Evolutionary conservation across 2,113 vertebrate genomes (phyloP), one percentile per base, ranked within the genome.

Genomic region (Hydrolagus affinis): DNA sequence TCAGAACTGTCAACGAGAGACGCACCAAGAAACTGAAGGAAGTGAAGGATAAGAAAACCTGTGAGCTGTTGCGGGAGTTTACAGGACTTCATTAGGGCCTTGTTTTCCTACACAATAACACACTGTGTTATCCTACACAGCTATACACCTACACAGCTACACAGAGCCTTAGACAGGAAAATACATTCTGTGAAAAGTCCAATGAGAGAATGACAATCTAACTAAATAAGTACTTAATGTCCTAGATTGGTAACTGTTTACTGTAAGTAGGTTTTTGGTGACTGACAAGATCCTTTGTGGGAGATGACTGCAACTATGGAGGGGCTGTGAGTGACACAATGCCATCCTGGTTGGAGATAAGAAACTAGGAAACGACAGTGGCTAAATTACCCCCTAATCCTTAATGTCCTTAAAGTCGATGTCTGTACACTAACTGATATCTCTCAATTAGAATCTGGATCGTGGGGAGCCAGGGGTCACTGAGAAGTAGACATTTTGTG

Each of bases 1-100:
- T 98, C 88, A 96, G 95, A 0, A 86, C 91, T 0, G 95, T 96
- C 7, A 97, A 94, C 86, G 59, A 92, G 59, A 94, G 96, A 0
- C 94, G 97, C 0, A 90, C 98, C 23, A 93, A 96, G 71, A 98
- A 97, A 87, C 95, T 99, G 62, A 94, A 92, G 0, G 98, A 99
- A 86, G 94, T 99, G 90, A 90, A 96, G 90, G 94, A 95, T 83
- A 98, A 97, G 91, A 98, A 97, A 91, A 97, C 97, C 17, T 99
- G 98, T 25, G 96, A 99, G 78, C 94, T 98, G 90, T 91, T 99
- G 88, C 96, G 96, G 91, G 96, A 96, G 64, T 95, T 98, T 89
- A 91, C 94, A 56, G 94, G 93, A 88, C 92, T 92, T 85, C 94
- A 93, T 88, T 97, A 95, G 44, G 44, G 44, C 44, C 44, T 3